Conservation (phyloP, 2,113 vertebrate species). For the Antechinus flavipes region DNA sequence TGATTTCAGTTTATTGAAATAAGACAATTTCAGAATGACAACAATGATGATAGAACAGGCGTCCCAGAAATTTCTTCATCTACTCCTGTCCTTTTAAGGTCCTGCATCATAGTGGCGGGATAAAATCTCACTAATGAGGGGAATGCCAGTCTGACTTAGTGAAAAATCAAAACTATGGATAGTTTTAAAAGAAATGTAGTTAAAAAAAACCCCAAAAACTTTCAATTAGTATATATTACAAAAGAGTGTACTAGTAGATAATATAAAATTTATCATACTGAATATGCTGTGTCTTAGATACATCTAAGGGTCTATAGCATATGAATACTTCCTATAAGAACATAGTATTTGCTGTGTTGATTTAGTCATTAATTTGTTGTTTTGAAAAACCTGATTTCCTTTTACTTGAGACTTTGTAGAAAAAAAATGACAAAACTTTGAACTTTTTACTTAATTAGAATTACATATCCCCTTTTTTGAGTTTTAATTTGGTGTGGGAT, state of each 20-base stretch:
- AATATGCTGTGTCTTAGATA: constrained; percentile 20
- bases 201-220: background rate
- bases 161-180: constrained; percentile 16
- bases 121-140: constrained; percentile 18
- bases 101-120: constrained; percentile 9
- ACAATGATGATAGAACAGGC: constrained; percentile 61
- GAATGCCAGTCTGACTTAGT: constrained; percentile 49
- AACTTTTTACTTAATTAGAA: constrained; percentile 67
- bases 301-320: constrained; percentile 21
- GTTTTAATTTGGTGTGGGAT: constrained; percentile 67
- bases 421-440: constrained; percentile 66
- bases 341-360: constrained; percentile 26
- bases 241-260: background rate
- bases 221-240: background rate
- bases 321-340: background rate
- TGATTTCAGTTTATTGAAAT: constrained; percentile 63
- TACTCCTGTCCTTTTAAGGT: constrained; percentile 42
- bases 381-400: constrained; percentile 64
- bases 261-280: constrained; percentile 21
- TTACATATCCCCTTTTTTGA: constrained; percentile 60
- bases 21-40: constrained; percentile 58
- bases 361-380: constrained; percentile 41
- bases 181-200: constrained; percentile 30
- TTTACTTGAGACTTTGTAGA: constrained; percentile 57
- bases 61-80: constrained; percentile 41